phyloP scores from a whole-genome alignment of 2,113 vertebrate genomes.

The Zeus faber region DNA sequence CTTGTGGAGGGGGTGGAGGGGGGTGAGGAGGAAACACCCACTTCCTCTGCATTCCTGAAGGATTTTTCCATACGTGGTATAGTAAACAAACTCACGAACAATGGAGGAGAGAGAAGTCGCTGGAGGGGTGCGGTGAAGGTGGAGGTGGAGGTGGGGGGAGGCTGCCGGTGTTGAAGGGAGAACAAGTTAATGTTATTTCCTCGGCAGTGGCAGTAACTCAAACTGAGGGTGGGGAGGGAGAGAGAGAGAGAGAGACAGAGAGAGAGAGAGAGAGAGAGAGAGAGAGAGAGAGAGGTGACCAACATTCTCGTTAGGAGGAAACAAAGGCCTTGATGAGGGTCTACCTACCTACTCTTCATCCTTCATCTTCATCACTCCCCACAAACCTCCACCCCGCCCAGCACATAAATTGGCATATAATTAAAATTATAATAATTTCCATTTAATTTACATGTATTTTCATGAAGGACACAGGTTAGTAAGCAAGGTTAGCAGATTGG shows the following conservation, averaged over 20 bases:
- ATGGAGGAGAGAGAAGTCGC: constrained; percentile 15
- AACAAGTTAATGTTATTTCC: background rate
- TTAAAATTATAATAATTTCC: too few relatives aligned
- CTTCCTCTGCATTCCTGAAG: background rate
- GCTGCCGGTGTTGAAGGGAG: background rate
- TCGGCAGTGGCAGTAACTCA: background rate
- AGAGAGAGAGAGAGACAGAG: constrained; percentile 1
- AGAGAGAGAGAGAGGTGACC: background rate
- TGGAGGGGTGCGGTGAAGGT: constrained; percentile 12
- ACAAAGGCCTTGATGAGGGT: constrained; percentile 5
- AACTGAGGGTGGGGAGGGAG: constrained; percentile 37
- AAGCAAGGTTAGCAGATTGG: too few relatives aligned
- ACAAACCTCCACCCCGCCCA: too few relatives aligned
- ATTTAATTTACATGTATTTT: too few relatives aligned
- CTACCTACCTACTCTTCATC: too few relatives aligned
- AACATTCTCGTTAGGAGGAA: background rate
- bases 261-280: constrained; percentile 4
- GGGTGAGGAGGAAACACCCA: background rate
- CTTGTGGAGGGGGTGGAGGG: background rate
- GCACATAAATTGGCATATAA: too few relatives aligned
- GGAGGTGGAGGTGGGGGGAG: constrained; percentile 18
- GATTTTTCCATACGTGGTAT: background rate
- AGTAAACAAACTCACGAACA: constrained; percentile 3
- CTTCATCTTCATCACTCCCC: too few relatives aligned
- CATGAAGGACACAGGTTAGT: too few relatives aligned